Base-by-base conservation (phyloP, 2,888 invertebrate species). In the Fissipunctia ypsillon region DNA sequence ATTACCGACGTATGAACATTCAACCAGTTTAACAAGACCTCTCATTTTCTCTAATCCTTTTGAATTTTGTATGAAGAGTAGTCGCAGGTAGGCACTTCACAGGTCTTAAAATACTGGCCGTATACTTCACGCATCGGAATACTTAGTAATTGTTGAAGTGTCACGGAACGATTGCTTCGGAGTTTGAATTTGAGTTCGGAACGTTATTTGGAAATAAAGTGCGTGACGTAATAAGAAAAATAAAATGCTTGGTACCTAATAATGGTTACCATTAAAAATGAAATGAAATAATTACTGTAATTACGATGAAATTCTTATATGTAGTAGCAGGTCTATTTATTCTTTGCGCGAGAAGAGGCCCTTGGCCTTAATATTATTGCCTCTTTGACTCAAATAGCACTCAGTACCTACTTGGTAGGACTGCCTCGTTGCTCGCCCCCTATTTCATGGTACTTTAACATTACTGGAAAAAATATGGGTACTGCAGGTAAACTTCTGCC, bases 101-200 rank as follows among this genome's bases (percentile, higher is more conserved):
- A 67, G 88, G 64, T 88, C 88, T 73, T 25, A 2, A 7, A 76
- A 79, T 31, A 69, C 43, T 87, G 85, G 91, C n/a, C 64, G 52
- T 4, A 19, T 12, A 54, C 50, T 87, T 88, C 87, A 88, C 89
- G 88, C 89, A 87, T 80, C 80, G 82, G 76, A 84, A 80, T 81
- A 81, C 83, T 72, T 73, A 73, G 84, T 90, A 89, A 90, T 91
- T 90, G 89, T 89, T 88, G 84, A 83, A 80, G 86, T 86, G 86
- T 87, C 86, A 85, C 82, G 88, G 85, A 83, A 86, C 84, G 84
- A 83, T 86, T 79, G 72, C 70, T 84, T 84, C 73, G 75, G 78
- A 80, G 83, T 87, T 85, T 78, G 85, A 88, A 85, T 87, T 88
- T 84, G 79, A 87, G 83, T 86, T 88, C 84, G 79, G 80, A 85